Evolutionary conservation across 2,797 vertebrate genomes (phyloP), one percentile per base, ranked within the genome.

Genomic region (Eupleurogrammus muticus): DNA sequence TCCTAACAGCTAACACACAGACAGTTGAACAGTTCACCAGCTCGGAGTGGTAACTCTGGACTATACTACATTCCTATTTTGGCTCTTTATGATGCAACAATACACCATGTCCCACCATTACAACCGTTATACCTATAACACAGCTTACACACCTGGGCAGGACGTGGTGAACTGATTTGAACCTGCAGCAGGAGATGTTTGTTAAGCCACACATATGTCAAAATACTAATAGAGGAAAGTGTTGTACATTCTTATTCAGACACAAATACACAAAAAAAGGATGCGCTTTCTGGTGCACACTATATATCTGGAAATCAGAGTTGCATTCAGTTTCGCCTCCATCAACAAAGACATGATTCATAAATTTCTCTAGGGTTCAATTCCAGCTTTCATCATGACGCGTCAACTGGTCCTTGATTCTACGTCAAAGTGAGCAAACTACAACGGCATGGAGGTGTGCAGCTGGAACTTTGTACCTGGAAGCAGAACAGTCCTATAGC

Each of bases 401-500:
- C 3, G 1, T 16, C 40, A n/a, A 55, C 16, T 11, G 16, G 16
- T 14, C 14, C 16, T 44, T 44, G 40, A 17, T 44, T 16, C 16
- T 16, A 44, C 7, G 14, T 17, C 6, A 17, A n/a, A 5, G 17
- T n/a, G 14, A 44, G 14, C 40, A 17, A 44, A 44, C 40, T 2
- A 8, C 0, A 16, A 17, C 16, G 8, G 16, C 40, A 44, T 44
- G 5, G n/a, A 44, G 5, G 16, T 44, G 16, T n/a, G 40, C 16
- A 44, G 40, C 40, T 8, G 7, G 1, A 12, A 9, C 8, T 11
- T 28, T 28, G 19, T 83, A 97, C 98, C 95, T 99, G 98, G 90
- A 98, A 99, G 92, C 98, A 99, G 90, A 99, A 99, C 12, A 99
- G 95, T 69, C 96, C 98, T 58, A 98, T 95, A 19, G 95, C 94